These are phyloP conservation scores for Troides helena DNA, from an alignment of 2,888 invertebrate species.

Conservation along the genomic window DNA sequence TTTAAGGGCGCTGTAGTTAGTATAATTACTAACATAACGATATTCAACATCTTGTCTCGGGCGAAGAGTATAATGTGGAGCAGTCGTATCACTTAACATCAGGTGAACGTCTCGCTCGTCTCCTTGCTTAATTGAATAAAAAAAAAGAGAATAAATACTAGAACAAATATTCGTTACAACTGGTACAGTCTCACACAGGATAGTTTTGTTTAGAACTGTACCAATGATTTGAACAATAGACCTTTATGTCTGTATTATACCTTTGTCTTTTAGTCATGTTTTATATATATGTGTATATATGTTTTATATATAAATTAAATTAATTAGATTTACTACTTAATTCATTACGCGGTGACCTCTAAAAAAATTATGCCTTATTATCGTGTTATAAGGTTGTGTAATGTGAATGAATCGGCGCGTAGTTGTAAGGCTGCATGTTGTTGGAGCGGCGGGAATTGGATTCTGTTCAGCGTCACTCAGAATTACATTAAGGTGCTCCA, in stretches of 20 bases:
- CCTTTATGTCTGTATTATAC: not conserved
- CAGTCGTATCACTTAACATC: too few species aligned
- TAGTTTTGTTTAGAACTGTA: not conserved
- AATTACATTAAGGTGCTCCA: conserved; percentile 59
- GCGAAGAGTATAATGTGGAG: too few species aligned
- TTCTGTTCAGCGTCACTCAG: conserved; percentile 64
- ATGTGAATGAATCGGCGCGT: conserved; percentile 44
- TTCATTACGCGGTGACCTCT: conserved; percentile 29
- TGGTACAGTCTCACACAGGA: not conserved
- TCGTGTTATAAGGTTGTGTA: conserved; percentile 61
- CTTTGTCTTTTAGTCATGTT: not conserved
- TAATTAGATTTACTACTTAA: conserved; percentile 21
- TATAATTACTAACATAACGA: too few species aligned
- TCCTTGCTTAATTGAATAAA: too few species aligned
- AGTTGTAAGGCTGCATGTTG: conserved; percentile 67
- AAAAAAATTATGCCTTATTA: conserved; percentile 45
- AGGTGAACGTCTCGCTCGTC: too few species aligned
- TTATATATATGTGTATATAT: not conserved
- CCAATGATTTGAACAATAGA: not conserved
- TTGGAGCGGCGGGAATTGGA: conserved; percentile 54
- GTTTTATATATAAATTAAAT: not conserved
- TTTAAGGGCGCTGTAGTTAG: too few species aligned
- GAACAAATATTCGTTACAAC: too few species aligned
- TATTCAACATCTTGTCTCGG: too few species aligned
- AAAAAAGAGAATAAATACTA: too few species aligned